Conservation (phyloP, 2,113 vertebrate genomes). For the Scomber japonicus region DNA sequence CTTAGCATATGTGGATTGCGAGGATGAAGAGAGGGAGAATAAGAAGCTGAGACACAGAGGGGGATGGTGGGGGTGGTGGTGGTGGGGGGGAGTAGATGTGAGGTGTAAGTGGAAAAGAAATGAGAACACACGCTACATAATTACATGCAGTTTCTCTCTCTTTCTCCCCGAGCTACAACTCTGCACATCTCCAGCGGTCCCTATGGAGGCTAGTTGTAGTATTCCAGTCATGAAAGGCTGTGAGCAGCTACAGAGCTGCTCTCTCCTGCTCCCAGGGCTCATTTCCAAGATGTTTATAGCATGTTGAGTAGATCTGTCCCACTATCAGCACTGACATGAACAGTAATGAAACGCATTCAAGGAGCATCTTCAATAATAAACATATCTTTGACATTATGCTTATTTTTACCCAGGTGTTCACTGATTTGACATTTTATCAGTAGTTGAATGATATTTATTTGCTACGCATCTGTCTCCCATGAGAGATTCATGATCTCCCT, state of each 20-base stretch:
- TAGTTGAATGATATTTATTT: not conserved
- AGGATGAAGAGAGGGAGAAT: constrained; percentile 18
- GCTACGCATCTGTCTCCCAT: constrained; percentile 5
- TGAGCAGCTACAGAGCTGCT: constrained; percentile 33
- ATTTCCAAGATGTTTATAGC: constrained; percentile 39
- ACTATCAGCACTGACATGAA: constrained; percentile 2
- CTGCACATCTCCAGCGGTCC: constrained; percentile 35
- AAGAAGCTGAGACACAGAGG: constrained; percentile 22
- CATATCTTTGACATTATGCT: constrained; percentile 12
- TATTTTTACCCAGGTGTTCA: not conserved
- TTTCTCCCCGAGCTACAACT: constrained; percentile 31
- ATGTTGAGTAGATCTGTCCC: constrained; percentile 22
- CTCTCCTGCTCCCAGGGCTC: constrained; percentile 43
- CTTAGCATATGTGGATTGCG: constrained; percentile 43
- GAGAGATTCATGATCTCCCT: constrained; percentile 37
- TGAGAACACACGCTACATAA: constrained; percentile 57
- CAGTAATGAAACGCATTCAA: not conserved
- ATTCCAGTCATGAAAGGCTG: constrained; percentile 55
- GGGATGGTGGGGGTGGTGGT: not conserved
- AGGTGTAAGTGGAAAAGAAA: constrained; percentile 29
- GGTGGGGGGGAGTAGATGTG: not conserved
- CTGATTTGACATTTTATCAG: constrained; percentile 14
- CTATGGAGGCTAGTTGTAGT: constrained; percentile 42
- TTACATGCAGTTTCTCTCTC: constrained; percentile 21
- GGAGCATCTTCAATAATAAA: constrained; percentile 15